A percentile compares a stretch with the other conserved stretches of the same genome.
Evolutionary conservation across 2,888 invertebrate species (phyloP).

Genomic region (Polymixis lichenea): DNA sequence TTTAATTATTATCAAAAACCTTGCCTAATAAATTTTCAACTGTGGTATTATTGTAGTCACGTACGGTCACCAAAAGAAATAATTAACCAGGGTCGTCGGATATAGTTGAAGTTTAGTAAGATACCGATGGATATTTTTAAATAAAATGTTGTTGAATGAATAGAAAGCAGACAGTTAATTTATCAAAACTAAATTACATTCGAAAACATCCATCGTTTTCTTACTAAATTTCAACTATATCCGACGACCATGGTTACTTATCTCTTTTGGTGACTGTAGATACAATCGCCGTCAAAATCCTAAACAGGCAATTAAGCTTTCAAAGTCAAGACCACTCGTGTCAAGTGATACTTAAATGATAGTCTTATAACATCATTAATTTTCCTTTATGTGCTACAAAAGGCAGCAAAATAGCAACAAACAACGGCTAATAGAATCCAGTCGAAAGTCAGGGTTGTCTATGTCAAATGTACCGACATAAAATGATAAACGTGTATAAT

Average conservation of each 20-base stretch:
- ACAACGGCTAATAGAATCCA: constrained; percentile 59
- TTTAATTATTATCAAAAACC: neutral
- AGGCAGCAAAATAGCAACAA: constrained; percentile 47
- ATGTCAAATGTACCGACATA: constrained; percentile 47
- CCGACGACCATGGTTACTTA: too few relatives aligned
- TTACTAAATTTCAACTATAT: too few relatives aligned
- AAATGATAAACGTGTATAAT: constrained; percentile 60
- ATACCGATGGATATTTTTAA: too few relatives aligned
- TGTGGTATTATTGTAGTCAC: neutral
- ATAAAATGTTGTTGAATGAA: too few relatives aligned
- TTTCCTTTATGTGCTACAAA: constrained; percentile 50
- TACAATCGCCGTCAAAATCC: constrained; percentile 35
- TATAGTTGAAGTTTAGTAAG: too few relatives aligned
- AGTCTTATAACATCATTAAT: constrained; percentile 48
- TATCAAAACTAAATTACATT: too few relatives aligned
- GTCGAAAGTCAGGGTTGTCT: constrained; percentile 75
- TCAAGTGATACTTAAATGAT: constrained; percentile 20
- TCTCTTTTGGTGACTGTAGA: too few relatives aligned
- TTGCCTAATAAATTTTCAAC: neutral
- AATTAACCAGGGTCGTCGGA: too few relatives aligned
- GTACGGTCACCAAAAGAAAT: constrained; percentile 3
- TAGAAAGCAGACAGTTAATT: too few relatives aligned
- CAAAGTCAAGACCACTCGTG: constrained; percentile 41
- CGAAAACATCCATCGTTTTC: too few relatives aligned
- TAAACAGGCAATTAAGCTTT: constrained; percentile 34